phyloP scores from a whole-genome alignment of 2,797 vertebrate species.

The Danionella dracula region DNA sequence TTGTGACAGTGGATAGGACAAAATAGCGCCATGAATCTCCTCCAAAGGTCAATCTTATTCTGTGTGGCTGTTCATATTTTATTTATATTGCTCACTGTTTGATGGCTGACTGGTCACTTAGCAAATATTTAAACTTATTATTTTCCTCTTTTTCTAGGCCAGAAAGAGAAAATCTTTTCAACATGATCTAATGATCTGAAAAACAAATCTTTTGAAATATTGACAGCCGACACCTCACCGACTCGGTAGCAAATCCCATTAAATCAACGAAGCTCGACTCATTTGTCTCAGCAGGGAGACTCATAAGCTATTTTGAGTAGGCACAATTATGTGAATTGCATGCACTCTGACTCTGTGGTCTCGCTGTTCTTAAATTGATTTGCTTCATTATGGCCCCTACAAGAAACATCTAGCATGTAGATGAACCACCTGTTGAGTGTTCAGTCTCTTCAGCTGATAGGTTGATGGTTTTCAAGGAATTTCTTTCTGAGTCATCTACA shows the following conservation, averaged over 20 bases:
- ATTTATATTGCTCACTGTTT: slow-evolving; percentile 47
- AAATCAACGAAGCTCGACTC: slow-evolving; percentile 26
- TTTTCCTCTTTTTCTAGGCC: neutral
- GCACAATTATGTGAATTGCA: slow-evolving; percentile 22
- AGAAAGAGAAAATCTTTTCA: neutral
- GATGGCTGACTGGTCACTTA: slow-evolving; percentile 9
- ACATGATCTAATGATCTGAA: neutral
- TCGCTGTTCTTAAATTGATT: slow-evolving; percentile 25
- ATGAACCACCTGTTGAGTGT: slow-evolving; percentile 15
- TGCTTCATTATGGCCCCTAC: neutral
- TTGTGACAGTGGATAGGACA: slow-evolving; percentile 18
- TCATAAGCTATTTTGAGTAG: slow-evolving; percentile 12
- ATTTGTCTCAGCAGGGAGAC: neutral
- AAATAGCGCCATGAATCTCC: slow-evolving; percentile 26
- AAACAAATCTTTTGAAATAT: slow-evolving; percentile 14
- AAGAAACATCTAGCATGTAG: slow-evolving; percentile 1
- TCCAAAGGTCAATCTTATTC: slow-evolving; percentile 66
- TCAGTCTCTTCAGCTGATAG: neutral
- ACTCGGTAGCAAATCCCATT: slow-evolving; percentile 19
- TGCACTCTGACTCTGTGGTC: slow-evolving; percentile 23
- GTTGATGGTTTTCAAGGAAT: neutral
- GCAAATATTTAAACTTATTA: neutral
- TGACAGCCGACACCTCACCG: slow-evolving; percentile 4
- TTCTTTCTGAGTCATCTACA: slow-evolving; percentile 25
- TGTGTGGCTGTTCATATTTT: slow-evolving; percentile 52